Conservation (phyloP, 2,113 vertebrate genomes). For the Corythornis vintsioides region DNA sequence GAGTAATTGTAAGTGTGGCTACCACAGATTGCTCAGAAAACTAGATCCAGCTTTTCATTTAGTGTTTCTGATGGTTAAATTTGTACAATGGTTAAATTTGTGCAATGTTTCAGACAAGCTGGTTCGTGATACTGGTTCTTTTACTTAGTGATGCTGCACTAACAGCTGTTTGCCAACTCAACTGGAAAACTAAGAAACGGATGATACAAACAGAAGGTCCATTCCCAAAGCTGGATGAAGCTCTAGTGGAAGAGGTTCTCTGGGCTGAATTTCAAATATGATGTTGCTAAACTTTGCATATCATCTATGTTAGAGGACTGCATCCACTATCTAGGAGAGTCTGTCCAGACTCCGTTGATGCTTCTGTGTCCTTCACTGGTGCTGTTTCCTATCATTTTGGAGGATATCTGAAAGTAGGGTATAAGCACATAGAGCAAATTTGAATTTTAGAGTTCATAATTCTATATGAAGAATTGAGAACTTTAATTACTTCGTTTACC, state of each 20-base stretch:
- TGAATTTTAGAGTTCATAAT: background rate
- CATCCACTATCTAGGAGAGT: no score
- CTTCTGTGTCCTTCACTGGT: fast-evolving
- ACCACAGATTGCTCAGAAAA: background rate
- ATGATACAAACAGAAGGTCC: background rate
- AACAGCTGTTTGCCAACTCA: background rate
- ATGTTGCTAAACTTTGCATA: fast-evolving
- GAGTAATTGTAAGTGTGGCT: background rate
- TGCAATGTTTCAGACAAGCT: background rate
- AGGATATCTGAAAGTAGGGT: background rate
- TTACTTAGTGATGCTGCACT: background rate
- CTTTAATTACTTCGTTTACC: background rate
- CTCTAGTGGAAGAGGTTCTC: background rate
- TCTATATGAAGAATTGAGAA: background rate
- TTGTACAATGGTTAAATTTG: background rate
- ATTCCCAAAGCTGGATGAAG: background rate
- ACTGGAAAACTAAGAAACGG: background rate
- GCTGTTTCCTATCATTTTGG: fast-evolving
- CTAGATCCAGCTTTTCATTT: fast-evolving
- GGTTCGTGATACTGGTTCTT: fast-evolving
- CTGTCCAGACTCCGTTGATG: no score
- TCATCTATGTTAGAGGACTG: background rate
- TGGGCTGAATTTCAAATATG: background rate
- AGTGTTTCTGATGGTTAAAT: background rate
- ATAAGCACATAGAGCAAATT: background rate